A percentile compares a stretch with the other conserved stretches of the same genome.
Conservation (phyloP, 2,113 vertebrate genomes). For the Psilopsiagon aurifrons region DNA sequence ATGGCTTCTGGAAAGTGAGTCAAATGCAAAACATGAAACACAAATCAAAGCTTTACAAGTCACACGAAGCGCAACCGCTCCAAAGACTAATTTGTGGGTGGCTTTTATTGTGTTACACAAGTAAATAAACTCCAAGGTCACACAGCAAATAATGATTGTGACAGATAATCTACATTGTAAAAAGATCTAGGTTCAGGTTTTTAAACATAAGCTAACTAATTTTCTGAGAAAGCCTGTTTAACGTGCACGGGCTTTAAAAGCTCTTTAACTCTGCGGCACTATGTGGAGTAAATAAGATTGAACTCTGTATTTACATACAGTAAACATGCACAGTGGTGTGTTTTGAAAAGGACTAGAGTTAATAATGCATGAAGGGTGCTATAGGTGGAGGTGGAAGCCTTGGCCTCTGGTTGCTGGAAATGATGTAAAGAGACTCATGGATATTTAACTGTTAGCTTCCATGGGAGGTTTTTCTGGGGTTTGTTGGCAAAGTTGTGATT, state of each 20-base stretch:
- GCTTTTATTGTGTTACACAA: neutral
- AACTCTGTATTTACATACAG: neutral
- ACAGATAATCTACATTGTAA: neutral
- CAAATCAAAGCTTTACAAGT: neutral
- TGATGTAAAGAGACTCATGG: neutral
- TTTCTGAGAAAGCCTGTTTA: neutral
- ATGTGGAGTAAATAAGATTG: neutral
- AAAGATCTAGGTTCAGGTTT: neutral
- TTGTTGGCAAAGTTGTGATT: neutral
- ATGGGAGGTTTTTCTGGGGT: neutral
- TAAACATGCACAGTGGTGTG: neutral
- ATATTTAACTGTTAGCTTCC: neutral
- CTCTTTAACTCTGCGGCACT: neutral
- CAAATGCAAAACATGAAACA: neutral
- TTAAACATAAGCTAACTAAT: neutral
- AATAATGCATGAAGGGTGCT: slow-evolving; percentile 4
- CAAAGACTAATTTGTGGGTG: neutral
- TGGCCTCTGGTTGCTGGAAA: neutral
- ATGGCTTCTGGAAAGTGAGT: neutral
- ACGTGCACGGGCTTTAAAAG: neutral
- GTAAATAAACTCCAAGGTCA: neutral
- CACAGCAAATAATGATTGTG: neutral
- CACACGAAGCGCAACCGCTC: neutral
- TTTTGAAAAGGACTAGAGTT: neutral
- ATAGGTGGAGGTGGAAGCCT: neutral